Evolutionary conservation across 2,797 vertebrate genomes (phyloP).

Genomic region (Premnoplex brunnescens): DNA sequence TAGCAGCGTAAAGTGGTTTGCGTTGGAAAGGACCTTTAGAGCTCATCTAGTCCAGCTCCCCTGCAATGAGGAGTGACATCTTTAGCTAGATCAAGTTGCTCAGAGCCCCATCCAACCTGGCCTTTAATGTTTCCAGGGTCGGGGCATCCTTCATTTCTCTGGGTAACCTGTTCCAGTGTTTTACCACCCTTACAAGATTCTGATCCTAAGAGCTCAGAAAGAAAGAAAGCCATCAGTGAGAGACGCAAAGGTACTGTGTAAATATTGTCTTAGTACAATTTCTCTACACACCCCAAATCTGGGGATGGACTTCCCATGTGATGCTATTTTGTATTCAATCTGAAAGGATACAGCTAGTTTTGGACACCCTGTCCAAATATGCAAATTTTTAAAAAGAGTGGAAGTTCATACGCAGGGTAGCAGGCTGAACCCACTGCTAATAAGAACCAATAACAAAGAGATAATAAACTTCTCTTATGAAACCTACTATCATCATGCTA

Average conservation of each 20-base stretch:
- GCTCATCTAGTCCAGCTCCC: background rate
- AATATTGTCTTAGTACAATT: background rate
- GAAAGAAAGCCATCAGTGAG: background rate
- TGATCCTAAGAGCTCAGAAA: background rate
- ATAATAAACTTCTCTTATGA: constrained; percentile 23
- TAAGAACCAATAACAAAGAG: constrained; percentile 38
- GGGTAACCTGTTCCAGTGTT: background rate
- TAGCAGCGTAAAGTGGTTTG: background rate
- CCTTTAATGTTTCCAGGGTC: background rate
- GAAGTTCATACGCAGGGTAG: constrained; percentile 17
- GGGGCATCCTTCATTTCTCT: background rate
- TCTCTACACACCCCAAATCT: background rate
- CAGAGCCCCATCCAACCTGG: background rate
- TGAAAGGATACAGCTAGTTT: background rate
- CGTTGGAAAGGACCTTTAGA: background rate
- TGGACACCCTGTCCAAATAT: background rate
- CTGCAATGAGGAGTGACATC: background rate
- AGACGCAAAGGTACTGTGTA: background rate
- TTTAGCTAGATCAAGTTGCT: background rate
- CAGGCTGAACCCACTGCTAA: background rate
- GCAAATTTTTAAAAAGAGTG: background rate
- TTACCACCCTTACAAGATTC: background rate
- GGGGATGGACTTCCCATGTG: background rate
- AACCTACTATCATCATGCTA: constrained; percentile 30
- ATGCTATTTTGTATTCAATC: background rate